These are phyloP conservation scores for Melanchra persicariae DNA, from an alignment of 2,888 invertebrate genomes.

Conservation along the genomic window DNA sequence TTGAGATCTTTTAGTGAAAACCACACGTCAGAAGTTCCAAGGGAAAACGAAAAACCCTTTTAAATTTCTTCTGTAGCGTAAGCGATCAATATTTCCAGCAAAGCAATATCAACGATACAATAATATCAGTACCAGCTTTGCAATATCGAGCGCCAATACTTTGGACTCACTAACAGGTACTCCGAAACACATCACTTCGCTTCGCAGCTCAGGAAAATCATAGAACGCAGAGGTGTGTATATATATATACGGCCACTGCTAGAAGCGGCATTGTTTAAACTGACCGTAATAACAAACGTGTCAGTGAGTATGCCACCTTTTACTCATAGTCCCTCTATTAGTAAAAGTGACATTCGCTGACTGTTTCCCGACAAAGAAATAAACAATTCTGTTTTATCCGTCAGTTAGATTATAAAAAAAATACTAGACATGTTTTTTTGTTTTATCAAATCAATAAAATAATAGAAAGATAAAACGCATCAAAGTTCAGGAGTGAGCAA, in stretches of 20 bases:
- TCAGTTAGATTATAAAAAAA: no score
- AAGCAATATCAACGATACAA: conserved; percentile 25
- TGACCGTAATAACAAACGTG: neutral
- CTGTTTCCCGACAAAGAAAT: no score
- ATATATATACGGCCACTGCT: neutral
- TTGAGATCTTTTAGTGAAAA: neutral
- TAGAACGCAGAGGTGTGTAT: neutral
- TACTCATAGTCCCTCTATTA: no score
- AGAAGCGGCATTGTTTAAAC: neutral
- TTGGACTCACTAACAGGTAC: conserved; percentile 55
- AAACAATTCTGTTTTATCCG: no score
- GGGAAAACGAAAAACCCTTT: neutral
- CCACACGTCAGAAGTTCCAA: neutral
- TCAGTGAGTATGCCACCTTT: neutral
- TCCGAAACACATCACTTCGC: conserved; percentile 49
- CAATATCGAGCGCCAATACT: conserved; percentile 40
- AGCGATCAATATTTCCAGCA: conserved; percentile 1
- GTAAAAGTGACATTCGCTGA: no score
- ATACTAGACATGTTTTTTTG: no score
- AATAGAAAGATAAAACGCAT: no score
- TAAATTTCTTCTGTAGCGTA: neutral
- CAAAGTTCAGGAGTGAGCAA: no score
- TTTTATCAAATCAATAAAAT: no score
- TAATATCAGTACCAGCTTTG: conserved; percentile 26
- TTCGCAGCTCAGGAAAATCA: conserved; percentile 50